Percentiles rank a stretch among this genome's conserved stretches.
phyloP scores from a whole-genome alignment of 2,888 invertebrate species.

The Acrocera orbiculus region DNA sequence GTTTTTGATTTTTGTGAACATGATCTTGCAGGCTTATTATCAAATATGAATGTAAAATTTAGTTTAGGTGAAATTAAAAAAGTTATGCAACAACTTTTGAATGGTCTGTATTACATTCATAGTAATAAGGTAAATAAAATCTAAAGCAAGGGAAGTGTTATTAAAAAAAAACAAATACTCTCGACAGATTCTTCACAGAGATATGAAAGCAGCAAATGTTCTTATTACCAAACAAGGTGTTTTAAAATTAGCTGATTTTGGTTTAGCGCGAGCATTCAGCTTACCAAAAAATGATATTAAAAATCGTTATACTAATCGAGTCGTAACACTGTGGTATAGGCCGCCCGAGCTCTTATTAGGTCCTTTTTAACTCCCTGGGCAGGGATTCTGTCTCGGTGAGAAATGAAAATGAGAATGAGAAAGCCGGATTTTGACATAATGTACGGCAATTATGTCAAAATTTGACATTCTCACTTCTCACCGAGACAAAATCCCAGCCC shows the following conservation, averaged over 20 bases:
- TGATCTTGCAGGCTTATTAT: conserved; percentile 88
- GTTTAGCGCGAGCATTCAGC: conserved; percentile 86
- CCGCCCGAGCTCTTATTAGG: conserved; percentile 50
- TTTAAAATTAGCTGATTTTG: conserved; percentile 93
- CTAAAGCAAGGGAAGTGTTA: too few species aligned
- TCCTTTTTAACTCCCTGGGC: too few species aligned
- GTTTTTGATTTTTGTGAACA: conserved; percentile 99
- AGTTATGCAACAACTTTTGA: conserved; percentile 70
- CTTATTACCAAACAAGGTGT: conserved; percentile 89
- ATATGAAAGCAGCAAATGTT: conserved; percentile 99
- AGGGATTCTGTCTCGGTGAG: too few species aligned
- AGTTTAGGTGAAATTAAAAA: conserved; percentile 93
- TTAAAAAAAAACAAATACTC: background rate
- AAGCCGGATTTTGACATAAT: conserved; percentile 15
- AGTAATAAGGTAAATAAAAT: conserved; percentile 53
- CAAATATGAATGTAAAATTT: conserved; percentile 91
- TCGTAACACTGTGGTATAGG: conserved; percentile 91
- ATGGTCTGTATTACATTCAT: conserved; percentile 89
- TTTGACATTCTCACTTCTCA: too few species aligned
- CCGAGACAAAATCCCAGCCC: too few species aligned
- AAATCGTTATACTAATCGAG: conserved; percentile 90
- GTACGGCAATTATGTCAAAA: conserved; percentile 16
- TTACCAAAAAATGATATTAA: conserved; percentile 68
- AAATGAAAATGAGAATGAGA: too few species aligned
- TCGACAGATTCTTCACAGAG: conserved; percentile 63